phyloP scores from a whole-genome alignment of 2,113 vertebrate genomes.

The Scolopax mira region DNA sequence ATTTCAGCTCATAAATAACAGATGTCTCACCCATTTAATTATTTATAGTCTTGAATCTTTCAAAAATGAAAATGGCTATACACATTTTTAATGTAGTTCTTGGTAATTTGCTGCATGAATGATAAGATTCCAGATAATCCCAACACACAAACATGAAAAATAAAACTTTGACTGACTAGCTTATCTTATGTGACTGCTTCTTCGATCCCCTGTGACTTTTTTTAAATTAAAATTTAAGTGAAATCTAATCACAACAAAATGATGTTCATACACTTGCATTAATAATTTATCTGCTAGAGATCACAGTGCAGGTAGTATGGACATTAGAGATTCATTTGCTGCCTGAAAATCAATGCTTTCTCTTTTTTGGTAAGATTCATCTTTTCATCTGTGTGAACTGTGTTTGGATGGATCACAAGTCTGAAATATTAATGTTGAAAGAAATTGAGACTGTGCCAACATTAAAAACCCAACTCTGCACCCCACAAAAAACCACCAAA shows the following conservation, averaged over 20 bases:
- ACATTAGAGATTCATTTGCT: conserved; percentile 58
- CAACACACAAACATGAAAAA: conserved; percentile 81
- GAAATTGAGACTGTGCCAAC: conserved; percentile 3
- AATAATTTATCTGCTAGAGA: conserved; percentile 77
- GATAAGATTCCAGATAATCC: conserved; percentile 82
- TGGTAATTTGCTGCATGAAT: conserved; percentile 84
- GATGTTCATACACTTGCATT: conserved; percentile 75
- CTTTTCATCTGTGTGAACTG: conserved; percentile 27
- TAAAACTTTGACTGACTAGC: conserved; percentile 75
- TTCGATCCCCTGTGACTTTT: conserved; percentile 69
- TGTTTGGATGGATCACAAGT: conserved; percentile 18
- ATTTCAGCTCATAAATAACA: conserved; percentile 91
- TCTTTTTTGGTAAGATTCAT: conserved; percentile 48
- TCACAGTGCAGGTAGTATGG: conserved; percentile 63
- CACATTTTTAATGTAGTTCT: conserved; percentile 87
- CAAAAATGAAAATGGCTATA: conserved; percentile 84
- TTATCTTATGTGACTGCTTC: conserved; percentile 72
- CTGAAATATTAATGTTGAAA: conserved; percentile 55
- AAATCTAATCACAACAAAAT: conserved; percentile 81
- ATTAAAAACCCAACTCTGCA: not conserved
- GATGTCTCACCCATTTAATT: conserved; percentile 84
- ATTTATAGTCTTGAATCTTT: conserved; percentile 85
- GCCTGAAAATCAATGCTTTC: conserved; percentile 55
- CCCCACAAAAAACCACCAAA: not conserved
- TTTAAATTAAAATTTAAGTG: conserved; percentile 80